Evolutionary conservation across 1,140 invertebrate species (phyloP).

Genomic region (Ostrea edulis): DNA sequence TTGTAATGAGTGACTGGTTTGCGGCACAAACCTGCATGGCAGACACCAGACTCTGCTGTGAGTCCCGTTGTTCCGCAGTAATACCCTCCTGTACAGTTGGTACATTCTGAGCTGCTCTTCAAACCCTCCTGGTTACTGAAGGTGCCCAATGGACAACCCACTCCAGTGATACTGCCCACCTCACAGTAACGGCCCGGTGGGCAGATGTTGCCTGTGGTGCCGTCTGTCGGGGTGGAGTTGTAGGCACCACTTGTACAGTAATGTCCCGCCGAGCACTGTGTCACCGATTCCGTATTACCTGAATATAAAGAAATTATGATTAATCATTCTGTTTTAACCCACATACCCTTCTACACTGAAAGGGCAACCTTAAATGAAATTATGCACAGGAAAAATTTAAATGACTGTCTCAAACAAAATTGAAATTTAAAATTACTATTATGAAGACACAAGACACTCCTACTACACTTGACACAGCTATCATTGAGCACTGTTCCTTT

Average conservation of each 20-base stretch:
- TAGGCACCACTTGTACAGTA: conserved; percentile 72
- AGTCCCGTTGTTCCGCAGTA: conserved; percentile 73
- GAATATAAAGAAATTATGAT: background rate
- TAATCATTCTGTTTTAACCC: too few relatives aligned
- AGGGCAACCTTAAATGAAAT: background rate
- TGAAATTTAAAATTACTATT: background rate
- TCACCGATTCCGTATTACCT: conserved; percentile 73
- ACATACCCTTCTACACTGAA: too few relatives aligned
- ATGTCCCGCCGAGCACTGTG: conserved; percentile 69
- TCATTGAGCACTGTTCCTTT: background rate
- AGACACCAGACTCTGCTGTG: conserved; percentile 67
- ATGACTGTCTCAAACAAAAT: background rate
- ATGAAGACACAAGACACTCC: background rate
- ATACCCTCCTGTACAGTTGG: conserved; percentile 70
- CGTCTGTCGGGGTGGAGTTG: conserved; percentile 72
- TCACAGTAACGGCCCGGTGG: conserved; percentile 73
- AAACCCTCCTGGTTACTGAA: conserved; percentile 74
- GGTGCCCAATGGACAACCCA: conserved; percentile 73
- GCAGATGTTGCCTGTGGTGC: conserved; percentile 72
- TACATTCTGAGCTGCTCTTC: conserved; percentile 64
- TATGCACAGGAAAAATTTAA: background rate
- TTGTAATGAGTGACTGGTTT: background rate
- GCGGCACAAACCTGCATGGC: conserved; percentile 67
- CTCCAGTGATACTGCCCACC: conserved; percentile 69
- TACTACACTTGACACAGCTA: background rate